Evolutionary conservation across 1,140 invertebrate genomes (phyloP).

Genomic region (Apocrypta bakeri): DNA sequence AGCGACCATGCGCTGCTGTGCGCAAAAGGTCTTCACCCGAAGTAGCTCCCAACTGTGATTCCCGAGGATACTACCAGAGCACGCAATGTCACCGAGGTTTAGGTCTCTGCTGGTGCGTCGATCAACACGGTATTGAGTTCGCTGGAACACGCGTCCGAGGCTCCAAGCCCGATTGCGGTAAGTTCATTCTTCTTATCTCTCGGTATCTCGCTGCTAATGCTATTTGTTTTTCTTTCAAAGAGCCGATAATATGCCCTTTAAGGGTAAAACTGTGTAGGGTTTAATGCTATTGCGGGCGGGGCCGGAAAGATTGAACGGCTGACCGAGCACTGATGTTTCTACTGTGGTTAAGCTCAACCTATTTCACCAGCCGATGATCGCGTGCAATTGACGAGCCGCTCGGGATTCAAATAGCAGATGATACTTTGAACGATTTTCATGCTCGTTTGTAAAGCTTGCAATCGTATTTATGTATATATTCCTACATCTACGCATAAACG

Average conservation of each 20-base stretch:
- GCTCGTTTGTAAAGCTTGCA: neutral
- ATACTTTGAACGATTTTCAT: neutral
- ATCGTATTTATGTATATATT: no score
- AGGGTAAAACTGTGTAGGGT: neutral
- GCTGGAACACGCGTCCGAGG: conserved; percentile 88
- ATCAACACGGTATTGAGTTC: conserved; percentile 92
- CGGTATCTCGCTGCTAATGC: neutral
- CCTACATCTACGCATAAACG: no score
- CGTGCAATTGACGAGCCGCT: neutral
- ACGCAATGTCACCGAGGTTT: conserved; percentile 90
- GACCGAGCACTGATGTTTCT: neutral
- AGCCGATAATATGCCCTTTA: neutral
- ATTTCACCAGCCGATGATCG: neutral
- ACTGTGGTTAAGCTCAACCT: neutral
- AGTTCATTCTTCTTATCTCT: conserved; percentile 61
- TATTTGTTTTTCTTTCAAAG: neutral
- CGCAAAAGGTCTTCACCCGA: conserved; percentile 83
- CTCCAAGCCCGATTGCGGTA: conserved; percentile 88
- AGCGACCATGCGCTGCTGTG: conserved; percentile 88
- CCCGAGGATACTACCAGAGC: conserved; percentile 88
- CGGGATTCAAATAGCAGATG: neutral
- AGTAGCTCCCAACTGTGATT: conserved; percentile 87
- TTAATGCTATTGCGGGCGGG: neutral
- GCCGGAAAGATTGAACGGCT: neutral
- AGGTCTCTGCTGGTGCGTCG: conserved; percentile 94